Base-by-base conservation (phyloP, 92 coral and sea anemone species). In the Epizoanthus stellaris region DNA sequence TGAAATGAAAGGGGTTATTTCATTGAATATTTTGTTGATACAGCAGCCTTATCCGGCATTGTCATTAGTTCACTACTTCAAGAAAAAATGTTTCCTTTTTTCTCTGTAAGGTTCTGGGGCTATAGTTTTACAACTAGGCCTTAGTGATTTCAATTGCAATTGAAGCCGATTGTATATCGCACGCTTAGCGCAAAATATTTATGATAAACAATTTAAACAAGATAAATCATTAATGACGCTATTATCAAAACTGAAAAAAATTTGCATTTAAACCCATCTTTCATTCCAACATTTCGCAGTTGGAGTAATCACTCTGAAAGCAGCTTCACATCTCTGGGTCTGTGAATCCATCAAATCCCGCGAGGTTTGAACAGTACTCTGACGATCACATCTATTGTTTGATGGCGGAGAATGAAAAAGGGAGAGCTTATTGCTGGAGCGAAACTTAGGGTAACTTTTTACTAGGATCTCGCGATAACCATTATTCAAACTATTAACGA, bases 161-260 rank as follows among this genome's bases (percentile, higher is more conserved):
- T 5, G 39, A 79, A 79, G 70, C 60, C 60, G 58, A 79, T 42
- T 20, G 70, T 59, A 19, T 13, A 34, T 34, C 16, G 69, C 59
- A 19, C 25, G 57, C 69, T 61, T 19, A 77, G 73, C 15, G 49
- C 59, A 79, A 63, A 79, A 64, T 42, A 79, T 79, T 62, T 79
- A 62, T 62, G 83, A 79, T 62, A 79, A 79, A 79, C 83, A 79
- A 79, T 62, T 61, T 63, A 79, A 79, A 79, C 83, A 79, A 63
- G 40, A 79, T 79, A 79, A 79, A 79, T 79, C 83, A 79, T 79
- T 79, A 79, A 79, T 79, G 83, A 79, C 58, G 72, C 83, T 42
- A 79, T 79, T 79, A 79, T 79, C 70, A 79, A 79, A 79, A 63
- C 83, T 67, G 72, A 63, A n/a, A 79, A 64, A 79, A 79, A 79